Base-by-base conservation (phyloP, 2,797 vertebrate genomes). In the Mus minutoides region DNA sequence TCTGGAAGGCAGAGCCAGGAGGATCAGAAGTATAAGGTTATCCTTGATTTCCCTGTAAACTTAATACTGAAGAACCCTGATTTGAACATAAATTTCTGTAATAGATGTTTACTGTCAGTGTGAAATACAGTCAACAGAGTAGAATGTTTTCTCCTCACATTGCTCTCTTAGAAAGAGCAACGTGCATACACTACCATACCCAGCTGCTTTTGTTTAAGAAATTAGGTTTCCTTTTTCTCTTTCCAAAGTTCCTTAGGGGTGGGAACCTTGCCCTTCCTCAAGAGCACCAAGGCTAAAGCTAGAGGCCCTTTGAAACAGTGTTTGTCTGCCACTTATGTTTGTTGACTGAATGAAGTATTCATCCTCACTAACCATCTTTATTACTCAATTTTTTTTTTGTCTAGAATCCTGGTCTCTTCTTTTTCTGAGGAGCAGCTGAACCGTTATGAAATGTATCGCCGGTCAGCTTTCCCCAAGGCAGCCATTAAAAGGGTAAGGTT, bases 361-460 rank as follows among this genome's bases (percentile, higher is more conserved):
- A 40, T 77, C 95, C 69, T 76, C 69, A 34, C 31, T 92, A 89
- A 16, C 79, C 8, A 96, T 94, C 62, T 95, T 94, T 91, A 90
- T 90, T 69, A 82, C 79, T 92, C 34, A 96, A 96, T 96, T 46
- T 46, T 46, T n/a, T 79, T 97, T 9, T 96, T 56, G 0, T 76
- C 69, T 17, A 99, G 99, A 97, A 99, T 99, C 92, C 98, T 99
- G 97, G 99, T 99, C 67, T 99, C 99, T 0, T 99, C 99, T 7
- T 99, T 99, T 91, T 99, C 99, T 54, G 99, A 99, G 97, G 99
- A 99, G 96, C 99, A 99, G 98, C 98, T 99, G 94, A 99, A 99
- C 98, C 99, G 99, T 0, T 99, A 99, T 3, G 99, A 99, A 98
- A 99, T 99, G 99, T 99, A 99, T 96, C 98, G 99, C 46, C 98